A percentile compares a stretch with the other conserved stretches of the same genome.
Evolutionary conservation across 2,888 invertebrate genomes (phyloP).

Genomic region (Hoplodrina blanda): DNA sequence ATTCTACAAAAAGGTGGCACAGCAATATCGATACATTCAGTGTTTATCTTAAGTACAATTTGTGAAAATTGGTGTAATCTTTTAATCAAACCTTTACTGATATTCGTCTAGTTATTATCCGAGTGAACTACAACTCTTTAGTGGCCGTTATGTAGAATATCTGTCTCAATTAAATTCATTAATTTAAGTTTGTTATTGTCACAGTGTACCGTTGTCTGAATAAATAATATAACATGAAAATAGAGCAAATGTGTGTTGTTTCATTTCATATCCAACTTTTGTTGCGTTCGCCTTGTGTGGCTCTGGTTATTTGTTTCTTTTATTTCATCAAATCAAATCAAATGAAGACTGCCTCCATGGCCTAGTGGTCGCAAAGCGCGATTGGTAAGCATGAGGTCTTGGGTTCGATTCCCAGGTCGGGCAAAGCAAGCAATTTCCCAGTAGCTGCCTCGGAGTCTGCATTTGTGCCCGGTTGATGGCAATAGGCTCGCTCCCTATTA

Average conservation of each 20-base stretch:
- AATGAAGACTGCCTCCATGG: too few species aligned
- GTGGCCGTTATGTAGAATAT: conserved; percentile 77
- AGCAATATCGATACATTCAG: conserved; percentile 61
- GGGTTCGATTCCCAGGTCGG: too few species aligned
- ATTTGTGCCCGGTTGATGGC: too few species aligned
- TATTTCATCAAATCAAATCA: background rate
- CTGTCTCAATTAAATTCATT: conserved; percentile 85
- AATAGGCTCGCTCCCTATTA: too few species aligned
- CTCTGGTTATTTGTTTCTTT: background rate
- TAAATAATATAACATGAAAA: conserved; percentile 89
- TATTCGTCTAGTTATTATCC: conserved; percentile 75
- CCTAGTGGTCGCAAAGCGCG: too few species aligned
- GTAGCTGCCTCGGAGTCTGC: too few species aligned
- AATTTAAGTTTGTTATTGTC: conserved; percentile 90
- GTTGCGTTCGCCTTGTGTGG: conserved; percentile 1
- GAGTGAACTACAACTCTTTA: conserved; percentile 72
- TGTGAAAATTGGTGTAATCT: conserved; percentile 69
- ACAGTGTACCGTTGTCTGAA: conserved; percentile 91
- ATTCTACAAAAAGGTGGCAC: conserved; percentile 56
- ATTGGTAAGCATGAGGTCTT: too few species aligned
- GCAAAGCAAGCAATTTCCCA: too few species aligned
- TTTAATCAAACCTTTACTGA: conserved; percentile 59
- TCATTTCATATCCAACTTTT: conserved; percentile 73
- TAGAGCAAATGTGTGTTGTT: conserved; percentile 84
- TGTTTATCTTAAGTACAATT: conserved; percentile 74